Conservation (phyloP, 2,797 vertebrate species). For the Pangasius mekongensis region DNA sequence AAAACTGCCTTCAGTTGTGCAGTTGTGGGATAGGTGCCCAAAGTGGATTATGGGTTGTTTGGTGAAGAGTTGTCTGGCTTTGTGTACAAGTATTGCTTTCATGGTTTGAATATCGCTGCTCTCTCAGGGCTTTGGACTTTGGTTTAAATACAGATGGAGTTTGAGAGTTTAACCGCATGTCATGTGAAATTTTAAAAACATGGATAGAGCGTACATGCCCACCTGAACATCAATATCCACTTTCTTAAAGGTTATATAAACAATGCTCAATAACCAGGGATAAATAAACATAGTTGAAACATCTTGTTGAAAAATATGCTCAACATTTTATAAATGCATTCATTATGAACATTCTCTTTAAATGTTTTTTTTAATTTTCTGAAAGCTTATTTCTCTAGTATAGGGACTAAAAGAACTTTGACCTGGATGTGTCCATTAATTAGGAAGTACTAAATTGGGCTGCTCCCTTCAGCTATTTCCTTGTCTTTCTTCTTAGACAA, state of each 20-base stretch:
- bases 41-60: background rate
- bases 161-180: background rate
- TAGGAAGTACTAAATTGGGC: background rate
- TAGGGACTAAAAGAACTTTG: background rate
- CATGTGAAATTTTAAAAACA: background rate
- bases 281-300: background rate
- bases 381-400: background rate
- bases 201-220: background rate
- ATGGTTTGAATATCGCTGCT: background rate
- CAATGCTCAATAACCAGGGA: background rate
- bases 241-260: background rate
- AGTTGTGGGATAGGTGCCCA: background rate
- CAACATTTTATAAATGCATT: constrained; percentile 13
- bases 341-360: background rate
- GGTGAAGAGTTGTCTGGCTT: background rate
- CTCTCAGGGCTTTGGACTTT: background rate
- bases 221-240: background rate
- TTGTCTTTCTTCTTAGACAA: background rate
- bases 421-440: background rate
- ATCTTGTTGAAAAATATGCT: background rate
- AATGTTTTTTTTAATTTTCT: background rate
- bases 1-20: background rate
- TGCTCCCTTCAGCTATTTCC: background rate
- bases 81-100: background rate
- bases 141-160: background rate